A percentile compares a stretch with the other conserved stretches of the same genome.
Evolutionary conservation across 2,888 invertebrate genomes (phyloP).

Genomic region (Helicoverpa assulta): DNA sequence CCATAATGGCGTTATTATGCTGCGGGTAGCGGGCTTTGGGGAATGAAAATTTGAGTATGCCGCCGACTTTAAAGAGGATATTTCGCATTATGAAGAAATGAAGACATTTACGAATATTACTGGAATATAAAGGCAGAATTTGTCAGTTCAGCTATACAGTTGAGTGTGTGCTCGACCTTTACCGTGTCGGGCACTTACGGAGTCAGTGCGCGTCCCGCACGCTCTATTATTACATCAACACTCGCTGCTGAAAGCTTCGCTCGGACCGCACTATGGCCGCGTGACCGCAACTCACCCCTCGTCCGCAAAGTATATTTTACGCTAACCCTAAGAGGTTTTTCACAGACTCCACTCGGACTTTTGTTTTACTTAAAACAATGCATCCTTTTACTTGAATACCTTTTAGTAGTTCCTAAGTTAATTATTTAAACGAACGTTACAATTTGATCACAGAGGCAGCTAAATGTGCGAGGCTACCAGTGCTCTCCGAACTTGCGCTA

Average conservation of each 20-base stretch:
- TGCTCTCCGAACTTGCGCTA: slow-evolving; percentile 96
- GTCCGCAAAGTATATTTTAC: slow-evolving; percentile 62
- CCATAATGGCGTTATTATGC: slow-evolving; percentile 74
- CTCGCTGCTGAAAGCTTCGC: slow-evolving; percentile 60
- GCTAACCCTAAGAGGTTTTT: slow-evolving; percentile 49
- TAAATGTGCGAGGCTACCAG: slow-evolving; percentile 96
- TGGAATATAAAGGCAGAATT: slow-evolving; percentile 32
- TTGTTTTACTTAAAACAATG: slow-evolving; percentile 36
- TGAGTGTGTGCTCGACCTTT: slow-evolving; percentile 18
- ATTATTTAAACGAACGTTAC: slow-evolving; percentile 48
- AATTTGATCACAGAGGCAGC: slow-evolving; percentile 92
- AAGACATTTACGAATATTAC: slow-evolving; percentile 52
- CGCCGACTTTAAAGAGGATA: slow-evolving; percentile 55
- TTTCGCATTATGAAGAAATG: slow-evolving; percentile 60
- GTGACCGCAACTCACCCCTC: slow-evolving; percentile 62
- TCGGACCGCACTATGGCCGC: slow-evolving; percentile 61
- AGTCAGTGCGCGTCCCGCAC: slow-evolving; percentile 48
- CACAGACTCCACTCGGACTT: slow-evolving; percentile 46
- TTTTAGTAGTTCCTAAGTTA: slow-evolving; percentile 18
- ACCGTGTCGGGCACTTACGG: slow-evolving; percentile 28
- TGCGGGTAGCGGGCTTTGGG: slow-evolving; percentile 61
- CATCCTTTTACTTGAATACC: slow-evolving; percentile 14
- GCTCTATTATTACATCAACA: slow-evolving; percentile 63
- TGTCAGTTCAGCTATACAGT: slow-evolving; percentile 37
- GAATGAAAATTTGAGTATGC: slow-evolving; percentile 71